Evolutionary conservation across 2,113 vertebrate species (phyloP).

Genomic region (Turdus rufiventris): DNA sequence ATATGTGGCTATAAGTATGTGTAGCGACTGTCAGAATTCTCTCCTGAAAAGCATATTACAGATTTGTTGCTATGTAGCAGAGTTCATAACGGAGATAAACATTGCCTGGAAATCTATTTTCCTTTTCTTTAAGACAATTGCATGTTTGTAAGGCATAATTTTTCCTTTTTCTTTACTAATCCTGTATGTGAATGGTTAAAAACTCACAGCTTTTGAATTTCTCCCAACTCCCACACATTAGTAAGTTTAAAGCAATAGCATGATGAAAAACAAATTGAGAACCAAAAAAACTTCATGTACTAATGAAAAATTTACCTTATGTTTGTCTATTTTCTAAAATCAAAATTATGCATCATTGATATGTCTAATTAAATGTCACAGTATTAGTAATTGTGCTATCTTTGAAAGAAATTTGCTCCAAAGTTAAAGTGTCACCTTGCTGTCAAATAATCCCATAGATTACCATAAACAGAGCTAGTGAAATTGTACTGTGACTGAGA

Average conservation of each 20-base stretch:
- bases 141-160: background rate
- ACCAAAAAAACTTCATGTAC: background rate
- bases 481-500: slow-evolving; percentile 65
- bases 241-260: background rate
- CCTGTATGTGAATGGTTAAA: background rate
- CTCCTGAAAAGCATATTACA: background rate
- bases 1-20: background rate
- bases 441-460: slow-evolving; percentile 75
- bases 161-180: background rate
- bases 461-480: slow-evolving; percentile 60
- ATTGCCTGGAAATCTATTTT: background rate
- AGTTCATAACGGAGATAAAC: background rate
- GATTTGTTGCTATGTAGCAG: background rate
- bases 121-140: background rate
- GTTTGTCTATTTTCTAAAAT: slow-evolving; percentile 34
- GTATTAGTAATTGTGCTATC: slow-evolving; percentile 63
- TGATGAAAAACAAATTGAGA: background rate
- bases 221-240: background rate
- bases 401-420: slow-evolving; percentile 67
- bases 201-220: background rate
- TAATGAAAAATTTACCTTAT: slow-evolving; percentile 27
- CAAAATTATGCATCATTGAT: slow-evolving; percentile 3
- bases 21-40: background rate
- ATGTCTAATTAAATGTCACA: slow-evolving; percentile 61
- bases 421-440: slow-evolving; percentile 75